Evolutionary conservation across 1,140 invertebrate species (phyloP), one percentile per base, ranked within the genome.

Genomic region (Microplitis mediator): DNA sequence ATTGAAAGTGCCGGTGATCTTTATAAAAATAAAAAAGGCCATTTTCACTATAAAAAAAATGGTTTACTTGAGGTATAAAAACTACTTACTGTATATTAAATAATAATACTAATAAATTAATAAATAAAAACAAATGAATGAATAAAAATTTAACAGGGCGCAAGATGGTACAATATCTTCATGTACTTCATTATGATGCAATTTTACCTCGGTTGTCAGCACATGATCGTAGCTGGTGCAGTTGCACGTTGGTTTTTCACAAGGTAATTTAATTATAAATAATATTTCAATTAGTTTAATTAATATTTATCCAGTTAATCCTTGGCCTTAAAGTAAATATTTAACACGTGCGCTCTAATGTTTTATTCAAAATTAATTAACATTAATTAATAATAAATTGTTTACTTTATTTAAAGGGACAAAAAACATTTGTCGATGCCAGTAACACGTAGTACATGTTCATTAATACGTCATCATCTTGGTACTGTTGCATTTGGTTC

Each of bases 401-500:
- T 35, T 67, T 73, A 72, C 76, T 65, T 34, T 76, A 77, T 77
- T 81, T 84, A 56, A 82, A 94, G 93, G 77, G 88, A 94, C 69
- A 95, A 94, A 82, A 86, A 82, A 4, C 78, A 85, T 4, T 75
- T 95, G 11, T 85, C 86, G 0, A 86, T 87, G 63, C 90, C 93
- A 0, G 90, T 93, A 36, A 73, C 83, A 3, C 87, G 80, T 4
- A 90, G 90, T 58, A 88, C 91, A 9, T 79, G 83, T 9, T 89
- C 90, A 69, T 83, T 94, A 34, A 80, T 93, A 5, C 83, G 88
- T 13, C 94, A 91, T 80, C 94, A 96, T 86, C 81, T 95, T 36
- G 94, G 94, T 35, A 92, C 93, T 3, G 89, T 94, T 0, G 93
- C 93, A 11, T 88, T 95, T 67, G 94, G 94, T 0, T 91, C 94